Evolutionary conservation across 2,797 vertebrate species (phyloP).

Genomic region (Coilia nasus): DNA sequence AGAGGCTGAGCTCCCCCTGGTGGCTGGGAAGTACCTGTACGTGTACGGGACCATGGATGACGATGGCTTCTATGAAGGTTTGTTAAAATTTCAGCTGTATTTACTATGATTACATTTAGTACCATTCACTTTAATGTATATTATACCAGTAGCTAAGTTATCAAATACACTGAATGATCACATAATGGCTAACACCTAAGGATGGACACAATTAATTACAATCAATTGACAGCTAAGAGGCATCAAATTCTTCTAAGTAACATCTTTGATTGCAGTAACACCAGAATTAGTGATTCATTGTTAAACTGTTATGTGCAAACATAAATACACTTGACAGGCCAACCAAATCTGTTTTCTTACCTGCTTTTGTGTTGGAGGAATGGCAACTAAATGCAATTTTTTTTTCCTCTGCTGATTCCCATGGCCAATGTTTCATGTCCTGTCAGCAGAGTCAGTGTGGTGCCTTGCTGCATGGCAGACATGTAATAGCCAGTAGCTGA

Average conservation of each 20-base stretch:
- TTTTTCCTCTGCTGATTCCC: neutral
- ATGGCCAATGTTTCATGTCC: neutral
- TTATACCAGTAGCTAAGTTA: neutral
- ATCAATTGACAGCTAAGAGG: neutral
- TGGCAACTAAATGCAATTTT: neutral
- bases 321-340: neutral
- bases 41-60: conserved; percentile 98
- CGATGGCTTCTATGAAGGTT: conserved; percentile 98
- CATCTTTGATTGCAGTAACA: neutral
- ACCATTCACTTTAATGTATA: neutral
- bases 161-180: neutral
- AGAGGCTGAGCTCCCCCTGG: conserved; percentile 95
- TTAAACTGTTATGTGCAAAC: neutral
- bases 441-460: neutral
- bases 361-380: neutral
- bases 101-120: neutral
- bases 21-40: conserved; percentile 96
- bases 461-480: neutral
- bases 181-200: neutral
- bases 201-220: neutral
- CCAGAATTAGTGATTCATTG: neutral
- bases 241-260: neutral
- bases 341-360: neutral
- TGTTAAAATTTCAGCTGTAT: conserved; percentile 9
- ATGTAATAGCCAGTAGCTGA: neutral